Conservation (phyloP, 2,113 vertebrate species). For the Piprites chloris region DNA sequence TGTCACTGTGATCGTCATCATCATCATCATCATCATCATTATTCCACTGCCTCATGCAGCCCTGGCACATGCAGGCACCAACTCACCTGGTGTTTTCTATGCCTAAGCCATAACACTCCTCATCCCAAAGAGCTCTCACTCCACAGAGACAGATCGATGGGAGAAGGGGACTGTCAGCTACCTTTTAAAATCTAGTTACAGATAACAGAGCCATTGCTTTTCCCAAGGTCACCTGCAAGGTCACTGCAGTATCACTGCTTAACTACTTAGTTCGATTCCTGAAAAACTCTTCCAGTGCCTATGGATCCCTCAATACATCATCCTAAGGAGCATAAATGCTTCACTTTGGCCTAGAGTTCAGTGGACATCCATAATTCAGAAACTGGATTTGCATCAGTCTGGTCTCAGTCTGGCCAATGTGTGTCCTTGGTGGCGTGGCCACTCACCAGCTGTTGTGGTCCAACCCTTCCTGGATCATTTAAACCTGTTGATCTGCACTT, state of each 20-base stretch:
- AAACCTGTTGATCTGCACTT: background rate
- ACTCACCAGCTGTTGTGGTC: background rate
- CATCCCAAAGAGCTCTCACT: background rate
- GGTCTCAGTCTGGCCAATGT: background rate
- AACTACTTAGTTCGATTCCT: background rate
- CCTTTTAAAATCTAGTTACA: background rate
- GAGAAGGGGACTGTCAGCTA: background rate
- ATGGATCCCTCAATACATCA: background rate
- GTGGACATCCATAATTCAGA: background rate
- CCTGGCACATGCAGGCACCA: background rate
- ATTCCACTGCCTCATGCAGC: background rate
- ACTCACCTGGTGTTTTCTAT: background rate
- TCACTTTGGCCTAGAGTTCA: background rate
- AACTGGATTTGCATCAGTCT: background rate
- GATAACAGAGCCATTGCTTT: background rate
- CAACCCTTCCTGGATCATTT: background rate
- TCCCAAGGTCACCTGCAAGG: background rate
- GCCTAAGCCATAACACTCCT: background rate
- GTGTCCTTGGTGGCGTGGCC: accelerated
- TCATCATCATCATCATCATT: background rate
- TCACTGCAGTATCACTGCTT: background rate
- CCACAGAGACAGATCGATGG: background rate
- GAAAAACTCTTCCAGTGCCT: background rate
- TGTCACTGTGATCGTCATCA: background rate
- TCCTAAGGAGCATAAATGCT: background rate